Conservation (phyloP, 2,113 vertebrate genomes). For the Miniopterus natalensis region DNA sequence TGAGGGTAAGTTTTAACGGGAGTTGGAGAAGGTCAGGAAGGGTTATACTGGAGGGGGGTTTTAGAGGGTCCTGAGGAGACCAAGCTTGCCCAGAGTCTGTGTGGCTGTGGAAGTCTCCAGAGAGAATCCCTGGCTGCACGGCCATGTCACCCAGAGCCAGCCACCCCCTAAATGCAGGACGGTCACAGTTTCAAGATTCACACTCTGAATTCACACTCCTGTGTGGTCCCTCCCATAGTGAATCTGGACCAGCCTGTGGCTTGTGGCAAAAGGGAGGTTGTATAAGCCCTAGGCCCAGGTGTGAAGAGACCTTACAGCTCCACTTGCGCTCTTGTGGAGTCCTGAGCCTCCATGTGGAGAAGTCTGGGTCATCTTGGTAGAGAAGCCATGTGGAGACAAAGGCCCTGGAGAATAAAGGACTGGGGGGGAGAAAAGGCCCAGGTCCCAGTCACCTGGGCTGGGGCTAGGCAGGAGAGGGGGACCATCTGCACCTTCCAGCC, state of each 20-base stretch:
- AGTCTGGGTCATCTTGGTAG: neutral
- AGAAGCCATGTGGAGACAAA: neutral
- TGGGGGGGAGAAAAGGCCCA: neutral
- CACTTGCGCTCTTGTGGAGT: neutral
- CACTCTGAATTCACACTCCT: neutral
- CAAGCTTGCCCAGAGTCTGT: neutral
- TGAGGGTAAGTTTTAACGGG: neutral
- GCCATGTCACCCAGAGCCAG: neutral
- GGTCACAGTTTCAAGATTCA: neutral
- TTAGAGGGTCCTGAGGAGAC: neutral
- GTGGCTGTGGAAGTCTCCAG: neutral
- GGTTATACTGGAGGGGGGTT: neutral
- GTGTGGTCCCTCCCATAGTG: neutral
- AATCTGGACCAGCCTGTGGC: neutral
- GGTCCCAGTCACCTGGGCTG: neutral
- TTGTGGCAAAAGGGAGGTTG: neutral
- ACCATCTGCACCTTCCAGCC: neutral
- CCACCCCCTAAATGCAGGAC: neutral
- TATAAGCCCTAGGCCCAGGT: neutral
- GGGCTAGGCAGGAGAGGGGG: neutral
- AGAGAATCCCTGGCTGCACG: neutral
- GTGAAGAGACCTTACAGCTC: neutral
- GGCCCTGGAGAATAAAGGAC: neutral
- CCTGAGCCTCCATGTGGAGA: neutral
- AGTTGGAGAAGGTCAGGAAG: neutral